Evolutionary conservation across 2,113 vertebrate genomes (phyloP).

Genomic region (Miniopterus natalensis): DNA sequence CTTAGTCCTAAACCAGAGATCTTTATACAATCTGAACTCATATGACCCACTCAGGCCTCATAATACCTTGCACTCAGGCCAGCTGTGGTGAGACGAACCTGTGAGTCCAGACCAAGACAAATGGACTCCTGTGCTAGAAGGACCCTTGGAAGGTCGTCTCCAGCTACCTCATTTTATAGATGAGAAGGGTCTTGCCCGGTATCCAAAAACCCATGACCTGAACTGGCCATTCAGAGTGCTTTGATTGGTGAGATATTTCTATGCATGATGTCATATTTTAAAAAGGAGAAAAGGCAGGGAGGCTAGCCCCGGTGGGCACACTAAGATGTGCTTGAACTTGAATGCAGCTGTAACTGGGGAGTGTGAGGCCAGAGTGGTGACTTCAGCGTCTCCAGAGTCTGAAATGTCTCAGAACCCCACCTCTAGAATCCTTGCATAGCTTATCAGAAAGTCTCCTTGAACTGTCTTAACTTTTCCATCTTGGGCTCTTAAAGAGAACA

Average conservation of each 20-base stretch:
- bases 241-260: neutral
- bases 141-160: neutral
- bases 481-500: conserved; percentile 82
- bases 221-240: neutral
- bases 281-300: neutral
- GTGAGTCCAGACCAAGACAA: neutral
- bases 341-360: neutral
- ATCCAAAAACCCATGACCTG: neutral
- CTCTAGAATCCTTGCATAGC: neutral
- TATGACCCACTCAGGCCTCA: neutral
- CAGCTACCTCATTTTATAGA: neutral
- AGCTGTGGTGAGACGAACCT: neutral
- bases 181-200: neutral
- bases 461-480: conserved; percentile 45
- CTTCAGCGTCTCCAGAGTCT: conserved; percentile 20
- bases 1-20: neutral
- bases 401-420: conserved; percentile 27
- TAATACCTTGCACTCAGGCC: neutral
- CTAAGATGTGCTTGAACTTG: conserved; percentile 47
- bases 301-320: neutral
- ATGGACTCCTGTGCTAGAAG: neutral
- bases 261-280: neutral
- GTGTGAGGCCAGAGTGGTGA: neutral
- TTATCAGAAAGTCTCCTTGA: conserved; percentile 76
- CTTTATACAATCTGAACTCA: neutral